These are phyloP conservation scores for Laticauda laticaudata DNA, from an alignment of 2,113 vertebrate species.

Conservation along the genomic window DNA sequence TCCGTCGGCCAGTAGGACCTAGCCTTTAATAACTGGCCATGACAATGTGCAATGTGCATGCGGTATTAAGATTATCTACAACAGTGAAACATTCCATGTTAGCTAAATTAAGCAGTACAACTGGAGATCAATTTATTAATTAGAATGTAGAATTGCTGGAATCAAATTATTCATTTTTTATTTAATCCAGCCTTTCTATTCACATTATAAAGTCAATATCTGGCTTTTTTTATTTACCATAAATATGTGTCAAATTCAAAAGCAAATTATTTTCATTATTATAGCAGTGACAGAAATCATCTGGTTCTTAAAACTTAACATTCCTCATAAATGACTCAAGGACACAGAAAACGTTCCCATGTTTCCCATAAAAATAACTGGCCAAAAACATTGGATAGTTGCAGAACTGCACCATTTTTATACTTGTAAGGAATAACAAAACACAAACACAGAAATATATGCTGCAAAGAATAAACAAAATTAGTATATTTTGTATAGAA, in stretches of 20 bases:
- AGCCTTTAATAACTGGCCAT: not conserved
- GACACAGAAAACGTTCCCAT: constrained; percentile 59
- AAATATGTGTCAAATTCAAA: constrained; percentile 26
- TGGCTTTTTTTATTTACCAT: not conserved
- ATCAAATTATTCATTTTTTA: not conserved
- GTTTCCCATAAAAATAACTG: constrained; percentile 63
- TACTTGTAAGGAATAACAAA: not conserved
- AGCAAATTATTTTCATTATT: constrained; percentile 41
- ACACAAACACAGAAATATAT: not conserved
- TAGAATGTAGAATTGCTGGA: not conserved
- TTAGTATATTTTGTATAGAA: not conserved
- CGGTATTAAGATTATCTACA: not conserved
- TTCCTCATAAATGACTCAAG: constrained; percentile 69
- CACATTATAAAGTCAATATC: not conserved
- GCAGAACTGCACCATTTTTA: constrained; percentile 12
- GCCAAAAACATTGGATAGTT: constrained; percentile 1
- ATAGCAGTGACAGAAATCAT: constrained; percentile 52
- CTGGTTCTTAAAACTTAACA: constrained; percentile 64
- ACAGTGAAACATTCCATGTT: not conserved
- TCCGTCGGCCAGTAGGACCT: too few species aligned
- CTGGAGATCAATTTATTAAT: not conserved
- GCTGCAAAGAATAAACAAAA: not conserved
- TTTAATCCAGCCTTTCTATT: not conserved
- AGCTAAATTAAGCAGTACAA: fast-evolving
- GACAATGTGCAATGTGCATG: not conserved